Conservation (phyloP, 1,140 invertebrate species). For the Brachionus rubens region DNA sequence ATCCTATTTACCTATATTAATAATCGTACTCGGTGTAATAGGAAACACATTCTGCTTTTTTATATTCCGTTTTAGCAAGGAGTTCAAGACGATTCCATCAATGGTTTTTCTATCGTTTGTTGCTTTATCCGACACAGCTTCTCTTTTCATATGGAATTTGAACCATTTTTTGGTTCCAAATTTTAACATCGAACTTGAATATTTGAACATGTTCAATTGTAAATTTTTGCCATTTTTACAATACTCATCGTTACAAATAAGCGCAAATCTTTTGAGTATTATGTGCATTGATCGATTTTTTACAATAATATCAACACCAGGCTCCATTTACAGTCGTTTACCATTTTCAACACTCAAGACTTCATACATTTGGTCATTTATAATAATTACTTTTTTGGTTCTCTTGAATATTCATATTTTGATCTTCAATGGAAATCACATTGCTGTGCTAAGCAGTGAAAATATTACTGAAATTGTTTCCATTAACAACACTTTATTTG, state of each 20-base stretch:
- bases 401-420: slow-evolving; percentile 7
- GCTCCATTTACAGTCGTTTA: no score
- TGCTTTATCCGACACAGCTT: neutral
- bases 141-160: slow-evolving; percentile 14
- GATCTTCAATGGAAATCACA: slow-evolving; percentile 24
- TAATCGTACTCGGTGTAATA: neutral
- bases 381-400: neutral
- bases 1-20: neutral
- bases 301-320: neutral
- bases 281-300: slow-evolving; percentile 16
- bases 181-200: neutral
- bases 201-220: neutral
- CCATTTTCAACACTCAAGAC: neutral
- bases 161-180: slow-evolving; percentile 14
- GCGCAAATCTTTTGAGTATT: neutral
- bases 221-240: neutral
- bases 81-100: neutral
- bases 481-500: neutral
- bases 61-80: neutral
- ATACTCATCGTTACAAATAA: neutral
- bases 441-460: neutral
- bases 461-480: neutral
- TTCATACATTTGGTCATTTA: neutral
- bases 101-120: slow-evolving; percentile 19
- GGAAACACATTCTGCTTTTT: neutral